Percentiles rank a stretch among this genome's conserved stretches.
Evolutionary conservation across 2,888 invertebrate genomes (phyloP).

Genomic region (Epinotia brunnichana): DNA sequence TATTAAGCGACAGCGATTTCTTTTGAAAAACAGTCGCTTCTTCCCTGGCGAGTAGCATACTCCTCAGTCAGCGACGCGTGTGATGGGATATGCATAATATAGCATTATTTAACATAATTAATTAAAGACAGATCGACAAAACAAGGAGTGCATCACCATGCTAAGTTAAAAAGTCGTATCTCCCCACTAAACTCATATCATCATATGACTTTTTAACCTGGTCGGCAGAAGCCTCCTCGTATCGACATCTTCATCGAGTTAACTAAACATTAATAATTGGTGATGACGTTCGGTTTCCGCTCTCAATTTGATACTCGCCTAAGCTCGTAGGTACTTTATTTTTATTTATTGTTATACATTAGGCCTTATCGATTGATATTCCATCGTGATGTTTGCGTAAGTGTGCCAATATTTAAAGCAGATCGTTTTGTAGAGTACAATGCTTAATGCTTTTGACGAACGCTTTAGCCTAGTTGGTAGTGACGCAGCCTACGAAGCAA

Average conservation of each 20-base stretch:
- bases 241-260: conserved; percentile 77
- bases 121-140: conserved; percentile 79
- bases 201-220: neutral
- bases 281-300: conserved; percentile 76
- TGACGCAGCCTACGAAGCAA: too few species aligned
- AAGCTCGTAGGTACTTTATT: conserved; percentile 33
- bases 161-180: neutral
- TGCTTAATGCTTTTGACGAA: too few species aligned
- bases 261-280: conserved; percentile 78
- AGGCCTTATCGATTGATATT: conserved; percentile 1
- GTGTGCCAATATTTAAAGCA: neutral
- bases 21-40: neutral
- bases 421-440: neutral
- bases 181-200: neutral
- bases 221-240: conserved; percentile 61
- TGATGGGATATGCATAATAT: conserved; percentile 80
- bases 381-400: neutral
- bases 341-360: conserved; percentile 22
- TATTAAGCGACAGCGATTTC: neutral
- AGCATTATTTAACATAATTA: conserved; percentile 80
- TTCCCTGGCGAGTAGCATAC: conserved; percentile 3
- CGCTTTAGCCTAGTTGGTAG: too few species aligned
- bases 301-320: conserved; percentile 55
- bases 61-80: conserved; percentile 54
- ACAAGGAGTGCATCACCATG: conserved; percentile 70